Evolutionary conservation across 2,888 invertebrate genomes (phyloP).

Genomic region (Ommatoiulus sabulosus): DNA sequence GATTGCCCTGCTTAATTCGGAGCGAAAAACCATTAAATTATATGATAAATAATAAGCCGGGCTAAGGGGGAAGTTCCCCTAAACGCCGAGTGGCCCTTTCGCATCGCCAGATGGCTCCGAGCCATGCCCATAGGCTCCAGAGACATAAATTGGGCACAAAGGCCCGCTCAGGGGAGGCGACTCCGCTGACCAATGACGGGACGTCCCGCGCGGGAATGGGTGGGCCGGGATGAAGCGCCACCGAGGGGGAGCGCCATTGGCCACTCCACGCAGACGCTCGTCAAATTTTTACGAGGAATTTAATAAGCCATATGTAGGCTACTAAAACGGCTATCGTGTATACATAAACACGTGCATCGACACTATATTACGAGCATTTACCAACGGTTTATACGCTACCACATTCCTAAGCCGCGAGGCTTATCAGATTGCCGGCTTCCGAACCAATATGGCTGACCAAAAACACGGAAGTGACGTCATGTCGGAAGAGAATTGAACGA

Average conservation of each 20-base stretch:
- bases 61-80: constrained; percentile 16
- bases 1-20: constrained; percentile 25
- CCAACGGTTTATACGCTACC: not conserved
- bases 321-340: not conserved
- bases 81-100: constrained; percentile 52
- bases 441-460: not conserved
- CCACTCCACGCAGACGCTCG: not conserved
- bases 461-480: not conserved
- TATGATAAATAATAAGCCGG: constrained; percentile 35
- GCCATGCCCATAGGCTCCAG: constrained; percentile 50
- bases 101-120: constrained; percentile 27
- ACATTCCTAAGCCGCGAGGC: not conserved
- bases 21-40: not conserved
- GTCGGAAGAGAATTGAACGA: not conserved
- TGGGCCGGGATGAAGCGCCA: not conserved
- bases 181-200: constrained; percentile 44
- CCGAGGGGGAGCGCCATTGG: not conserved
- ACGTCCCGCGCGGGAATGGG: constrained; percentile 50
- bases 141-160: constrained; percentile 8
- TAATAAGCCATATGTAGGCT: constrained; percentile 7
- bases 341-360: not conserved
- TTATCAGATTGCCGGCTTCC: not conserved
- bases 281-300: constrained; percentile 10
- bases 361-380: not conserved
- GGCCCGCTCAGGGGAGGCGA: constrained; percentile 34